Conservation (phyloP, 2,888 invertebrate species). For the Anarsia innoxiella region DNA sequence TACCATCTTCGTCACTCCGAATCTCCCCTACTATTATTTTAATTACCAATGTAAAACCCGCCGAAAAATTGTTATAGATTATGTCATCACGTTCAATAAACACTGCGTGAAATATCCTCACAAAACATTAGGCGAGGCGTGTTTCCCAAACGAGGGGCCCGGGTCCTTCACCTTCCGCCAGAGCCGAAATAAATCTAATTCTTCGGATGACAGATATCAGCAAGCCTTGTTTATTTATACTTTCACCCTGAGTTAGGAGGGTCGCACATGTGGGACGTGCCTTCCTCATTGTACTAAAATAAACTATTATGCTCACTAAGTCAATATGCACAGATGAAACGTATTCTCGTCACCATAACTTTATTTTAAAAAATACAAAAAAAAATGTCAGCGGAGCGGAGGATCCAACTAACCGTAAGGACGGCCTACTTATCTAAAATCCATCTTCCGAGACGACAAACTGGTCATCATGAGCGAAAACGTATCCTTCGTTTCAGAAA, state of each 20-base stretch:
- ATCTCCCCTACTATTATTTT: slow-evolving; percentile 11
- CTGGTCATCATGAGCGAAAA: slow-evolving; percentile 16
- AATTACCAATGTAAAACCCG: slow-evolving; percentile 7
- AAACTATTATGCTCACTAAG: slow-evolving; percentile 57
- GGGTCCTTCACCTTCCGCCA: slow-evolving; percentile 66
- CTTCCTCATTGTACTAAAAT: slow-evolving; percentile 57
- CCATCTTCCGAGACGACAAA: slow-evolving; percentile 5
- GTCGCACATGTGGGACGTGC: slow-evolving; percentile 55
- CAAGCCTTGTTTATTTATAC: slow-evolving; percentile 73
- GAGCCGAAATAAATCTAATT: slow-evolving; percentile 72
- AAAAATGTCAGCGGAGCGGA: too few species aligned
- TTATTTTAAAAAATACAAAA: too few species aligned
- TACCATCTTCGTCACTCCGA: slow-evolving; percentile 8
- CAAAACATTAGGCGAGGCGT: slow-evolving; percentile 35
- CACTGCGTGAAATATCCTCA: slow-evolving; percentile 31
- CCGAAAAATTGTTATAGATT: slow-evolving; percentile 10
- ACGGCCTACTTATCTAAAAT: slow-evolving; percentile 10
- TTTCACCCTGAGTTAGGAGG: slow-evolving; percentile 48
- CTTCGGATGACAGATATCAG: slow-evolving; percentile 73
- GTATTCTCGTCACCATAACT: too few species aligned
- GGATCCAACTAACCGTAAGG: too few species aligned
- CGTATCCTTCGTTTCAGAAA: too few species aligned
- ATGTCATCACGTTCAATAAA: slow-evolving; percentile 17
- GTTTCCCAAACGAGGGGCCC: slow-evolving; percentile 42
- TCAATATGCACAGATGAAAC: slow-evolving; percentile 39